Conservation (phyloP, 2,797 vertebrate species). For the Halcyon leucocephala region DNA sequence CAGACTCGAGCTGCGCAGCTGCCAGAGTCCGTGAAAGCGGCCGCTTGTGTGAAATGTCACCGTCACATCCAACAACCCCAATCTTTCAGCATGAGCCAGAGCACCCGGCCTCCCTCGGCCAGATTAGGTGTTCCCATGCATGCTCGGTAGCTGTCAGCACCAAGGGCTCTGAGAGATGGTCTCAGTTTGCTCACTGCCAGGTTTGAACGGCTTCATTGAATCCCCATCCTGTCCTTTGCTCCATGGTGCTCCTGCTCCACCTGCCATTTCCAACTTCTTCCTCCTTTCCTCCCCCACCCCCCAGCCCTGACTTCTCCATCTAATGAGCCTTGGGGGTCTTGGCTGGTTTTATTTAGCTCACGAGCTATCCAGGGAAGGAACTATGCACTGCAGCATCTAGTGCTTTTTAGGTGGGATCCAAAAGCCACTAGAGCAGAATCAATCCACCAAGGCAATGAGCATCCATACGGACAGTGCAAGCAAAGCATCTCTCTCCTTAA, state of each 20-base stretch:
- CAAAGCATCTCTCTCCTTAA: background rate
- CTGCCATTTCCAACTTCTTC: background rate
- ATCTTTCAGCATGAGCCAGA: background rate
- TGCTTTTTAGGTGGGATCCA: background rate
- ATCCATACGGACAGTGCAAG: fast-evolving
- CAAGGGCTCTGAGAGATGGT: fast-evolving
- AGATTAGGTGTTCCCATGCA: background rate
- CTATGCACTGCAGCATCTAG: fast-evolving
- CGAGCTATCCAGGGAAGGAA: background rate
- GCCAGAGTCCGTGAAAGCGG: background rate
- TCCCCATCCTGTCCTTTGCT: background rate
- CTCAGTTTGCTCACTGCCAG: background rate
- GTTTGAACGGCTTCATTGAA: background rate
- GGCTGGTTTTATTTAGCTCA: background rate
- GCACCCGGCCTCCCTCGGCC: background rate
- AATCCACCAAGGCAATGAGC: fast-evolving
- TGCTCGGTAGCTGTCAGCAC: fast-evolving
- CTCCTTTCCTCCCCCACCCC: background rate
- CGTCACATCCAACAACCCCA: background rate
- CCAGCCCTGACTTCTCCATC: fast-evolving
- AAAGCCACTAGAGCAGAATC: background rate
- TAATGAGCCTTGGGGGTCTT: fast-evolving
- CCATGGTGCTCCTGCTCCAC: fast-evolving
- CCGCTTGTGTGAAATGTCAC: background rate
- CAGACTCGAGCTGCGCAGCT: background rate